Evolutionary conservation across 1,140 invertebrate species (phyloP), one percentile per base, ranked within the genome.

Genomic region (Panulirus ornatus): DNA sequence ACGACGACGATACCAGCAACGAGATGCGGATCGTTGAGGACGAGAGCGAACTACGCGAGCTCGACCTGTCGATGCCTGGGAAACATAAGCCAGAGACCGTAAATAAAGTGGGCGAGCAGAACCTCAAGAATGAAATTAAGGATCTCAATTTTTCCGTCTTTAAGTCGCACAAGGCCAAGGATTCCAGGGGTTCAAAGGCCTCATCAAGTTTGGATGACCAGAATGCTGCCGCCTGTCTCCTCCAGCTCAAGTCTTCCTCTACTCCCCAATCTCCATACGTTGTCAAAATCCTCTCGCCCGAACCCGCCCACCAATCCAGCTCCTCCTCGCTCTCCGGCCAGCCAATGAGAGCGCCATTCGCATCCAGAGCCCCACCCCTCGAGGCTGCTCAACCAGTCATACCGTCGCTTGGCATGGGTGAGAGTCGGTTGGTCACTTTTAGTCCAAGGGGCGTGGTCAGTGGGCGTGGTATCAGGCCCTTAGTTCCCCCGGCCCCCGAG

Each of bases 161-260:
- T 42, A 82, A 75, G 66, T 58, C 79, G 3, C 66, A 58, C 9
- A 51, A 73, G 11, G 40, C 78, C 3, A 73, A 75, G 79, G 79
- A 84, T 38, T 38, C 79, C 14, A 82, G 58, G n/a, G 27, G 66
- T 73, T 75, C 79, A n/a, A 82, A 83, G 8, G 70, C 84, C 58
- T 58, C 84, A 58, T 70, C 76, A 44, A 83, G 79, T 75, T 71
- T 89, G 79, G 88, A 89, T 58, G 88, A 89, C 88, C 88, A 89
- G 34, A 83, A 82, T 40, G 88, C 88, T 30, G 88, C 88, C 36
- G 88, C 79, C 44, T 89, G 88, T 84, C 88, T 89, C 6, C 88
- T 89, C 9, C 88, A 89, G 78, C 88, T 89, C 78, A 89, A 89
- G 79, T 89, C 88, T 58, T 89, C 88, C 79, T 89, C 88, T 58